These are phyloP conservation scores for Forbesichthys papilliferus DNA, from an alignment of 2,113 vertebrate genomes.

Conservation along the genomic window DNA sequence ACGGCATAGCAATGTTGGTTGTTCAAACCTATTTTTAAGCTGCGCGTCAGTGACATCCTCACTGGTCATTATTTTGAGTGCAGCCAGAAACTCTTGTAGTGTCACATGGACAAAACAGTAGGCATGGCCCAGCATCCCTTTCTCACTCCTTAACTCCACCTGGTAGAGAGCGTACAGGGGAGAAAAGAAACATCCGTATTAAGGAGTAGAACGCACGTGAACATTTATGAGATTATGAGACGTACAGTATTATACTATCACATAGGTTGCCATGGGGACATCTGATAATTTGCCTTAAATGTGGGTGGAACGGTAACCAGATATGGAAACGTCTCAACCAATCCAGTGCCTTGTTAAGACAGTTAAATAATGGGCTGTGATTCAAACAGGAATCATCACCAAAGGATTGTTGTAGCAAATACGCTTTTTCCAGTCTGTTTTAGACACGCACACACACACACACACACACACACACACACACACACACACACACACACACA, in stretches of 20 bases:
- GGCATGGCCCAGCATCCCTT: conserved; percentile 56
- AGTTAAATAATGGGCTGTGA: too few species aligned
- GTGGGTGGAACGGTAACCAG: too few species aligned
- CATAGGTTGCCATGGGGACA: not conserved
- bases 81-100: conserved; percentile 88
- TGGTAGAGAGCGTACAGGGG: conserved; percentile 31
- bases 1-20: not conserved
- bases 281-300: too few species aligned
- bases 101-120: conserved; percentile 86
- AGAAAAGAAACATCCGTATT: not conserved
- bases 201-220: not conserved
- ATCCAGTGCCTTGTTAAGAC: too few species aligned
- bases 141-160: conserved; percentile 71
- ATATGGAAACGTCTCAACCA: too few species aligned
- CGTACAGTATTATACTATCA: too few species aligned
- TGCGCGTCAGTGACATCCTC: conserved; percentile 55
- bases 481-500: not conserved
- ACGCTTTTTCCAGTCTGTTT: too few species aligned
- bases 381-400: too few species aligned
- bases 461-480: not conserved
- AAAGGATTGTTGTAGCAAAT: too few species aligned
- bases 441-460: not conserved
- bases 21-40: conserved; percentile 69
- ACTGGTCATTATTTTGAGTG: conserved; percentile 84
- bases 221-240: too few species aligned